Base-by-base conservation (phyloP, 1,140 invertebrate genomes). In the Cepaea nemoralis region DNA sequence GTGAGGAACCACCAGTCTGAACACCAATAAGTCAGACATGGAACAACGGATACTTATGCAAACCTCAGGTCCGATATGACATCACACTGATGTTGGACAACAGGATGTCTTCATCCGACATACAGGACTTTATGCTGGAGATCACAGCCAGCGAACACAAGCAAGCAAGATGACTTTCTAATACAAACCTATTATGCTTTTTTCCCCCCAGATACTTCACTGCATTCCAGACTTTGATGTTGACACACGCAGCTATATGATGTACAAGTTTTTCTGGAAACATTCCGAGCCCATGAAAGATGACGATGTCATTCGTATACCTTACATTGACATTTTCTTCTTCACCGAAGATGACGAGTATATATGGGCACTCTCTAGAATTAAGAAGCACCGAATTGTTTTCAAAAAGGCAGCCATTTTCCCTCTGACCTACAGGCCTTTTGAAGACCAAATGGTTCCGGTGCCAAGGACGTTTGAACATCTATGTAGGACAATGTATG, bases 291-390 rank as follows among this genome's bases (percentile, higher is more conserved):
- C 35, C 0, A 3, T 77, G 22, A 16, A 22, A 22, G 24, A 63
- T 45, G 50, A 80, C 6, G 59, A 69, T 31, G 81, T 77, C n/a
- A 63, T 78, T 10, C 85, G 83, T 71, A 19, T 37, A 19, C 85
- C 85, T 2, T 85, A 83, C 59, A 80, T 86, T 19, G 85, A 85
- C 42, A 83, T 86, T 5, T 85, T 82, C 40, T 86, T 86, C 81
- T 86, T 78, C 55, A 77, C 69, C 1, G 85, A 85, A 31, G 74
- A 85, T 71, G 50, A 55, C 14, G 81, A 66, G 8, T 78, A 84
- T 55, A 55, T 86, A 6, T 85, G 76, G 79, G 79, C 83, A 39
- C 40, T 83, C 0, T 74, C 80, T 24, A 33, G 40, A 8, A 48
- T 66, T 1, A 74, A 74, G 45, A 85, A 80, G 50, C 39, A 69